Evolutionary conservation across 2,113 vertebrate genomes (phyloP).

Genomic region (Oncorhynchus gorbuscha): DNA sequence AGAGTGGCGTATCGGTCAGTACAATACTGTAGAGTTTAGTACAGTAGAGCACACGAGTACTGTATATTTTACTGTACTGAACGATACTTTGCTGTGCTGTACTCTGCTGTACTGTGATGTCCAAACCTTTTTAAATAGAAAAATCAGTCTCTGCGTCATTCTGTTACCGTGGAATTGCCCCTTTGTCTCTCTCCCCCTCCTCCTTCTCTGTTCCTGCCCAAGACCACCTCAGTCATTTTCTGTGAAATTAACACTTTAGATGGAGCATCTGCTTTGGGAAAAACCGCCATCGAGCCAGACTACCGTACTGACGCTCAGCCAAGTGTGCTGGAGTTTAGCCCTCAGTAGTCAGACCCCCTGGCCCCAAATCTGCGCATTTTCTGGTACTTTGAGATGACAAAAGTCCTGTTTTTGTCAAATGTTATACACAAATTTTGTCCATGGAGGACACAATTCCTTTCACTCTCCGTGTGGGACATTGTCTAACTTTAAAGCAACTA

Average conservation of each 20-base stretch:
- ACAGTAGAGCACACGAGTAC: too few species aligned
- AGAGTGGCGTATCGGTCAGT: too few species aligned
- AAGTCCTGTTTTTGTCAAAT: too few species aligned
- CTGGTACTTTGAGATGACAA: slow-evolving; percentile 1
- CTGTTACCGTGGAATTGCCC: too few species aligned
- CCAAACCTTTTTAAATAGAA: too few species aligned
- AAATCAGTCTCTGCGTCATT: too few species aligned
- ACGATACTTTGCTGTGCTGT: too few species aligned
- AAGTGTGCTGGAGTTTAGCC: slow-evolving; percentile 2
- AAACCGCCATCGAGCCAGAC: slow-evolving; percentile 1
- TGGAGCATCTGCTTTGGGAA: slow-evolving; percentile 9
- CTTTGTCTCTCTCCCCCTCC: not conserved
- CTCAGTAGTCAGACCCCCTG: not conserved
- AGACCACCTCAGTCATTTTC: not conserved
- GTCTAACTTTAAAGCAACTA: slow-evolving; percentile 9
- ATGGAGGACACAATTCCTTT: not conserved
- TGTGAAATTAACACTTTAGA: slow-evolving; percentile 6
- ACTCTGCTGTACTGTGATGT: too few species aligned
- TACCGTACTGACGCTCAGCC: not conserved
- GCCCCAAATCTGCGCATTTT: not conserved
- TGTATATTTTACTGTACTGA: too few species aligned
- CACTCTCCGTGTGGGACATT: slow-evolving; percentile 6
- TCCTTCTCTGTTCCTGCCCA: not conserved
- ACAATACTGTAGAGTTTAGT: too few species aligned
- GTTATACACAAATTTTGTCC: not conserved